Evolutionary conservation across 2,888 invertebrate species (phyloP).

Genomic region (Stramonita haemastoma): DNA sequence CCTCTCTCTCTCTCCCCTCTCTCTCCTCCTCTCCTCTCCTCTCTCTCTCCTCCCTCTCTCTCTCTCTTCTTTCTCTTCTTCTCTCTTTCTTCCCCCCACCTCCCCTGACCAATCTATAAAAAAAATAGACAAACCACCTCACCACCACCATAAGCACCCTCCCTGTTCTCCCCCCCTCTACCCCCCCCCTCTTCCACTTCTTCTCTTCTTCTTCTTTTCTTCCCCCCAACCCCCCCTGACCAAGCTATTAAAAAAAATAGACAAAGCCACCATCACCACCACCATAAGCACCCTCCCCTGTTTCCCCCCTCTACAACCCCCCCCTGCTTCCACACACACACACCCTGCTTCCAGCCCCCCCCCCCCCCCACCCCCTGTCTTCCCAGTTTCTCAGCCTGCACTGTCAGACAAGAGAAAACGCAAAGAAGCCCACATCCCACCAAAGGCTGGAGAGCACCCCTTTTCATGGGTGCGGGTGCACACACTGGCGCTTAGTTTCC

Average conservation of each 20-base stretch:
- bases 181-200: neutral
- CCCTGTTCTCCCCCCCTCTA: neutral
- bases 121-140: neutral
- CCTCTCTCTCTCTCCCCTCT: neutral
- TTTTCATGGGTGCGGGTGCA: neutral
- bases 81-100: neutral
- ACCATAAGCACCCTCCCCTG: neutral
- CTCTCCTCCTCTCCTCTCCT: neutral
- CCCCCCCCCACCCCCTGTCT: too few species aligned
- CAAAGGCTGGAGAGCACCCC: neutral
- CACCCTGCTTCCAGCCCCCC: neutral
- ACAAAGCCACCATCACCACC: neutral
- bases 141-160: neutral
- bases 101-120: neutral
- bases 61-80: neutral
- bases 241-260: neutral
- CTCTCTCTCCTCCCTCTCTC: neutral
- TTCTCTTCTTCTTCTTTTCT: neutral
- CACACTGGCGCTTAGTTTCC: neutral
- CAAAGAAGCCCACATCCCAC: neutral
- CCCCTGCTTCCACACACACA: neutral
- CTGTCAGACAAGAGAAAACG: constrained; percentile 11
- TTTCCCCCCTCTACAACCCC: neutral
- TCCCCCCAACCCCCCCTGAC: neutral
- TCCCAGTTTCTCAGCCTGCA: neutral